Conservation (phyloP, 2,888 invertebrate species). For the Geotrupes spiniger region DNA sequence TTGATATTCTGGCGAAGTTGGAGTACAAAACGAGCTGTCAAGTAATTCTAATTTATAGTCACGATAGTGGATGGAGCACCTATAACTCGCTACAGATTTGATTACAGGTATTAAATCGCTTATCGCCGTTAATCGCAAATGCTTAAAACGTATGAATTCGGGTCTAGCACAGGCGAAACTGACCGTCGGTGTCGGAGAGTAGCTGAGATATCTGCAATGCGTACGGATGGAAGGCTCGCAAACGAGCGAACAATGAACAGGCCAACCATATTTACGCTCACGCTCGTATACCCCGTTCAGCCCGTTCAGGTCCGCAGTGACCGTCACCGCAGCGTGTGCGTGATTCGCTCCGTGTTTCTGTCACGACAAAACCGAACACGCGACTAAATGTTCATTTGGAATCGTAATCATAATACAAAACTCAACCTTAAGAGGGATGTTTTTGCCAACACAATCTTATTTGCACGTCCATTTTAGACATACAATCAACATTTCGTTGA, state of each 20-base stretch:
- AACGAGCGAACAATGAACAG: conserved; percentile 7
- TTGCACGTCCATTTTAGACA: conserved; percentile 27
- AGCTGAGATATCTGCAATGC: conserved; percentile 35
- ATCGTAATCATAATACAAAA: conserved; percentile 33
- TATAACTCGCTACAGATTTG: conserved; percentile 36
- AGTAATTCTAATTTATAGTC: conserved; percentile 41
- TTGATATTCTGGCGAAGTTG: conserved; percentile 34
- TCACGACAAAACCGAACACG: conserved; percentile 40
- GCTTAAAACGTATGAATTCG: conserved; percentile 23
- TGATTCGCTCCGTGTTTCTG: conserved; percentile 33
- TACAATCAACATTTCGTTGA: conserved; percentile 30
- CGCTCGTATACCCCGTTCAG: conserved; percentile 18
- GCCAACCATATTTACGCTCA: conserved; percentile 7
- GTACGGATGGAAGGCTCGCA: conserved; percentile 27
- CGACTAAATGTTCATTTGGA: conserved; percentile 42
- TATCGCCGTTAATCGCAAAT: conserved; percentile 30
- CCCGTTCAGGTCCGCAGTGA: conserved; percentile 31
- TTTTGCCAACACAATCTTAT: conserved; percentile 28
- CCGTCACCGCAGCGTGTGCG: conserved; percentile 35
- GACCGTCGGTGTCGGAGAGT: conserved; percentile 22
- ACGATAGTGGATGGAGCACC: conserved; percentile 32
- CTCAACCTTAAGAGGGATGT: conserved; percentile 25
- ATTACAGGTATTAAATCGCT: conserved; percentile 36
- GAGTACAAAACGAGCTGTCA: conserved; percentile 39
- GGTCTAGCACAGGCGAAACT: conserved; percentile 7